Evolutionary conservation across 92 coral and sea anemone genomes (phyloP), one percentile per base, ranked within the genome.

Genomic region (Muricea muricata): DNA sequence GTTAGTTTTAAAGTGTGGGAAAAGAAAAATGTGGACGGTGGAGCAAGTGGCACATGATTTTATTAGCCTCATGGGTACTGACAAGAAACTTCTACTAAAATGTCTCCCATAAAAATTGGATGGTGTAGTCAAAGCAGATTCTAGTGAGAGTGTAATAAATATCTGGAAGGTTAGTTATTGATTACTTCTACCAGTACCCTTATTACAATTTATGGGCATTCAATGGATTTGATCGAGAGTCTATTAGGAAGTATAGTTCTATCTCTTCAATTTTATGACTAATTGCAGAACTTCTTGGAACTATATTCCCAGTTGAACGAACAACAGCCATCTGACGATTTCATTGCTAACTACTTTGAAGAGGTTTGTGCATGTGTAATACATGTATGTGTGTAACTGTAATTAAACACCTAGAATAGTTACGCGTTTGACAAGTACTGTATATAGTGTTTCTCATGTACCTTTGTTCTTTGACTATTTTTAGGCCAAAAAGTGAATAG

Each of bases 401-500:
- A 63, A 63, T 28, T 63, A 39, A 28, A 63, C 35, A 29, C 35
- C 37, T 28, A n/a, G 12, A 60, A 25, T 7, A 4, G 31, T 57
- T 15, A 18, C 9, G 65, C n/a, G n/a, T n/a, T n/a, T n/a, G n/a
- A n/a, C n/a, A n/a, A n/a, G n/a, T n/a, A n/a, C n/a, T n/a, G n/a
- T n/a, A n/a, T n/a, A n/a, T n/a, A n/a, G n/a, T n/a, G n/a, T n/a
- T n/a, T n/a, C n/a, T n/a, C n/a, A n/a, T n/a, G n/a, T n/a, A n/a
- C n/a, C n/a, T n/a, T n/a, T n/a, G n/a, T n/a, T n/a, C n/a, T n/a
- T n/a, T n/a, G n/a, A n/a, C n/a, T n/a, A n/a, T n/a, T 60, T 60
- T 60, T 32, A 82, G 79, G 86, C 67, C 14, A 63, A 41, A 29
- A 73, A 52, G 52, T 69, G 86, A 79, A 75, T 82, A 34, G 25